phyloP scores from a whole-genome alignment of 1,140 invertebrate genomes.

The Diorhabda elongata region DNA sequence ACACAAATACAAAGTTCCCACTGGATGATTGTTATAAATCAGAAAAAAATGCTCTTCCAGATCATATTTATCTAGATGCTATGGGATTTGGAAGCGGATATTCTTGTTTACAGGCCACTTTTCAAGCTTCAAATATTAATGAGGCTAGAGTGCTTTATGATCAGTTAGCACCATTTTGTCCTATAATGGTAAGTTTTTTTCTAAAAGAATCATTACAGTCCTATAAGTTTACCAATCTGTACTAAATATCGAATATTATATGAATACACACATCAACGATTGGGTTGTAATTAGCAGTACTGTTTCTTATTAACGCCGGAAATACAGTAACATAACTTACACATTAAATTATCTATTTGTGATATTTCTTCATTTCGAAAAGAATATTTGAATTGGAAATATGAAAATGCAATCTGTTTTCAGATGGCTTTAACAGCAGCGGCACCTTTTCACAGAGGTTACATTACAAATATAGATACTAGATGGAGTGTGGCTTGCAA shows the following conservation, averaged over 20 bases:
- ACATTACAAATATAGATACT: constrained; percentile 91
- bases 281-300: too few relatives aligned
- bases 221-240: too few relatives aligned
- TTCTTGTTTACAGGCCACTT: constrained; percentile 93
- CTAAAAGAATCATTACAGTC: neutral
- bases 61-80: constrained; percentile 95
- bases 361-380: too few relatives aligned
- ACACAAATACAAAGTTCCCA: constrained; percentile 78
- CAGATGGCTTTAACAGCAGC: constrained; percentile 95
- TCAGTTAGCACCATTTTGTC: constrained; percentile 93
- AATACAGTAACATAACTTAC: too few relatives aligned
- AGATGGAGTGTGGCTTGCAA: constrained; percentile 94
- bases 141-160: constrained; percentile 96
- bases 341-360: too few relatives aligned
- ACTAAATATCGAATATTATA: too few relatives aligned
- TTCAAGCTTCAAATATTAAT: constrained; percentile 93
- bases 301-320: too few relatives aligned
- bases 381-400: constrained; percentile 36
- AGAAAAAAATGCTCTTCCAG: constrained; percentile 62
- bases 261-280: too few relatives aligned
- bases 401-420: constrained; percentile 10
- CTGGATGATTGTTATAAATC: constrained; percentile 65
- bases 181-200: constrained; percentile 79
- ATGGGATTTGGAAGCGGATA: constrained; percentile 99
- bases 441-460: constrained; percentile 89